Evolutionary conservation across 2,797 vertebrate species (phyloP).

Genomic region (Acanthiza pusilla): DNA sequence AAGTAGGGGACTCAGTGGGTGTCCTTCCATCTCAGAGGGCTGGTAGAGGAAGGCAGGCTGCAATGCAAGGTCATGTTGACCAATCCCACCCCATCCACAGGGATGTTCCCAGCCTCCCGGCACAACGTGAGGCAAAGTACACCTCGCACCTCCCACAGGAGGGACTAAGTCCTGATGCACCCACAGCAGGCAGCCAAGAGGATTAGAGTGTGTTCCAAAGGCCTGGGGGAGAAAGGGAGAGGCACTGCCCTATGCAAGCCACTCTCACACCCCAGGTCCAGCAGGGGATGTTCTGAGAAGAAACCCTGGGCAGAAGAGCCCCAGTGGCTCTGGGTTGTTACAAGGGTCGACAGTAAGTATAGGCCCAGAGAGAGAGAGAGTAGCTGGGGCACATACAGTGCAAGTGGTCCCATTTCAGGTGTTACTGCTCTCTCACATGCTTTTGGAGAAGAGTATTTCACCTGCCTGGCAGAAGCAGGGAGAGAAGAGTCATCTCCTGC

Average conservation of each 20-base stretch:
- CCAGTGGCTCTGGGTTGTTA: background rate
- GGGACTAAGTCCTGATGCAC: accelerated
- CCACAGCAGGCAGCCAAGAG: background rate
- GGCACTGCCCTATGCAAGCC: background rate
- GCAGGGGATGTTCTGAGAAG: background rate
- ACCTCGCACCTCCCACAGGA: accelerated
- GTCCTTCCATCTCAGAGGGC: background rate
- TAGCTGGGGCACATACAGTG: background rate
- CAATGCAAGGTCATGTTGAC: background rate
- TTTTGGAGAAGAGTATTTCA: background rate
- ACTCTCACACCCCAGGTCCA: background rate
- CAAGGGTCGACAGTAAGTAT: too few relatives aligned
- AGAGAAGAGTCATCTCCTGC: background rate
- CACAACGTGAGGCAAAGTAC: accelerated
- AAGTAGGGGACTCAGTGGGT: background rate
- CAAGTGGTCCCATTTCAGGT: background rate
- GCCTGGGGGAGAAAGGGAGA: background rate
- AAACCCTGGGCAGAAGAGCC: background rate
- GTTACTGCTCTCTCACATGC: background rate
- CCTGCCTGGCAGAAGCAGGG: background rate
- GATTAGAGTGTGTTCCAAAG: background rate
- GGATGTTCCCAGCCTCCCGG: background rate
- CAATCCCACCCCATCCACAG: background rate
- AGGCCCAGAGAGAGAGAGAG: background rate
- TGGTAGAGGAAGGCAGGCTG: background rate